phyloP scores from a whole-genome alignment of 2,888 invertebrate genomes.

The Lacanobia wlatinum region DNA sequence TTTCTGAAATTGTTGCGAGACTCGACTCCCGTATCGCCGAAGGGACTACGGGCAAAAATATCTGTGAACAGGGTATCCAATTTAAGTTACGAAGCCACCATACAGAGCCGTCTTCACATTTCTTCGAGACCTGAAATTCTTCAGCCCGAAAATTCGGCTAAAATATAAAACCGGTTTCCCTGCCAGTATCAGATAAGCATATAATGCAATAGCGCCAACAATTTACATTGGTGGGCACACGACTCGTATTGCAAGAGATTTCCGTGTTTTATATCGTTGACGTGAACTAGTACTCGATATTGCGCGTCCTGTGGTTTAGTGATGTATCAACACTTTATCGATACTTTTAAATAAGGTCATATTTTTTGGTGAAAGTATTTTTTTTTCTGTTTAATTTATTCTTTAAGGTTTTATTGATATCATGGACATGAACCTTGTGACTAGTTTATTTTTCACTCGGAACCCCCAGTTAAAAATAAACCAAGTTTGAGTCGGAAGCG shows the following conservation, averaged over 20 bases:
- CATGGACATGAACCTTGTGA: slow-evolving; percentile 24
- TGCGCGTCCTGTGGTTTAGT: slow-evolving; percentile 77
- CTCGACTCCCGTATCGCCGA: too few species aligned
- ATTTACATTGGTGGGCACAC: slow-evolving; percentile 66
- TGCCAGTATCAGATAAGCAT: slow-evolving; percentile 50
- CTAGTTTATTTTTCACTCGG: slow-evolving; percentile 36
- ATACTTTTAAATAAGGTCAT: slow-evolving; percentile 25
- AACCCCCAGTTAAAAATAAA: not conserved
- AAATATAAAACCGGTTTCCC: slow-evolving; percentile 20
- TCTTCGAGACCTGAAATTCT: not conserved
- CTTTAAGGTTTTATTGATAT: slow-evolving; percentile 3
- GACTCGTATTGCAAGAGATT: slow-evolving; percentile 72
- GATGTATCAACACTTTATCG: slow-evolving; percentile 56
- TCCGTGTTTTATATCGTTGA: slow-evolving; percentile 82
- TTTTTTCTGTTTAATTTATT: too few species aligned
- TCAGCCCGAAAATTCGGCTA: not conserved
- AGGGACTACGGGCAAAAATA: too few species aligned
- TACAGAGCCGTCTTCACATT: not conserved
- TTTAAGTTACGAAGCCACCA: too few species aligned
- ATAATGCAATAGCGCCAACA: slow-evolving; percentile 57
- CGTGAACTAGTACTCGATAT: slow-evolving; percentile 83
- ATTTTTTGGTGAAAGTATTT: slow-evolving; percentile 1
- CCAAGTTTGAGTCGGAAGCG: slow-evolving; percentile 1
- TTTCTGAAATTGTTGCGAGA: too few species aligned
- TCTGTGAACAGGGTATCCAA: too few species aligned